Conservation (phyloP, 2,113 vertebrate genomes). For the Xenopus laevis region DNA sequence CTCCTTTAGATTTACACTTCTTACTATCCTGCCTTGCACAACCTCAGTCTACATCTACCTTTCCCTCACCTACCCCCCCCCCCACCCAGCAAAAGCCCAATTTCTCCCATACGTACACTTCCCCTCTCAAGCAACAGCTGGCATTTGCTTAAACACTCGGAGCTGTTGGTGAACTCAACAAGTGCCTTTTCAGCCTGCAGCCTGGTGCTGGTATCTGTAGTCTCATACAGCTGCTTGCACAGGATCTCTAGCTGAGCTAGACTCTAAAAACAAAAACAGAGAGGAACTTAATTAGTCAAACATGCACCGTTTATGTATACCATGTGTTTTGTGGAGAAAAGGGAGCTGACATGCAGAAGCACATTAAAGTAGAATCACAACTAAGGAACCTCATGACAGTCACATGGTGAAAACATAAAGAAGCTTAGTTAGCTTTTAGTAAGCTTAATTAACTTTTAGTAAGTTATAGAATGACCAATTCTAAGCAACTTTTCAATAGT, state of each 20-base stretch:
- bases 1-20: no score
- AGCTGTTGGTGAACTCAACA: constrained; percentile 97
- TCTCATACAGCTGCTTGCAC: constrained; percentile 98
- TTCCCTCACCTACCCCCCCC: background rate
- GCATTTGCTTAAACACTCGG: constrained; percentile 96
- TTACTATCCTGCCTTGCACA: no score
- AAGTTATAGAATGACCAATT: no score
- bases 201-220: constrained; percentile 89
- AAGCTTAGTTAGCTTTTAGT: no score
- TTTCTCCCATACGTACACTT: constrained; percentile 74
- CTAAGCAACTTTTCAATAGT: no score
- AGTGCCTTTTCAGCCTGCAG: constrained; percentile 96
- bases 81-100: background rate
- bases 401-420: constrained; percentile 6
- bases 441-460: no score
- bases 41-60: background rate
- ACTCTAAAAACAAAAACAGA: constrained; percentile 73
- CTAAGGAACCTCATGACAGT: background rate
- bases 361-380: background rate
- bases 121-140: constrained; percentile 95
- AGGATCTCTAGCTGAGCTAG: constrained; percentile 99
- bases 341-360: background rate
- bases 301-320: no score
- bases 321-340: background rate
- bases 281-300: background rate